phyloP scores from a whole-genome alignment of 1,140 invertebrate species.

The Orchestia grillus region DNA sequence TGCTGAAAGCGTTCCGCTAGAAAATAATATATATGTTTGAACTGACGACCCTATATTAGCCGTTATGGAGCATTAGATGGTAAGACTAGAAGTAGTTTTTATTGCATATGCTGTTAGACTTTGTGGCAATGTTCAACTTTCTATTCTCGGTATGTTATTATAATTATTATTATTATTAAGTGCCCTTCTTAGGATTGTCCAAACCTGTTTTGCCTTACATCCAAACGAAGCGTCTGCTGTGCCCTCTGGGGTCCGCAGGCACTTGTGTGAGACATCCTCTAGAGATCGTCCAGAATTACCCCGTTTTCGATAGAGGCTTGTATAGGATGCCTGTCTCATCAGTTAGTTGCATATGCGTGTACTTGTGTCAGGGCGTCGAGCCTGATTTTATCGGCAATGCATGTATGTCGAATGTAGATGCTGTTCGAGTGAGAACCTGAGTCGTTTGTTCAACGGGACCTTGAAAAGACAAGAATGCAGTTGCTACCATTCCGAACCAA shows the following conservation, averaged over 20 bases:
- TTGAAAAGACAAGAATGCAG: not conserved
- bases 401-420: constrained; percentile 8
- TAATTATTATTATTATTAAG: constrained; percentile 53
- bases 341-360: constrained; percentile 15
- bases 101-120: constrained; percentile 56
- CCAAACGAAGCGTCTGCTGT: constrained; percentile 41
- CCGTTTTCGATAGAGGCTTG: constrained; percentile 26
- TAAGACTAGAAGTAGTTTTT: constrained; percentile 45
- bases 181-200: constrained; percentile 58
- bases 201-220: constrained; percentile 54
- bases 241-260: not conserved
- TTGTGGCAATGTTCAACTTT: constrained; percentile 55
- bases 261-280: not conserved
- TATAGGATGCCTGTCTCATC: constrained; percentile 34
- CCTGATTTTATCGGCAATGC: not conserved
- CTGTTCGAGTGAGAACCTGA: not conserved
- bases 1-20: constrained; percentile 21
- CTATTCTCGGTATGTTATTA: constrained; percentile 54
- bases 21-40: constrained; percentile 37
- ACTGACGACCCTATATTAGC: constrained; percentile 50
- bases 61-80: constrained; percentile 41
- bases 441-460: not conserved
- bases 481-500: not conserved
- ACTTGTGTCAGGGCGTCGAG: not conserved
- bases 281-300: not conserved